phyloP scores from a whole-genome alignment of 1,140 invertebrate genomes.

The Choristoneura fumiferana region DNA sequence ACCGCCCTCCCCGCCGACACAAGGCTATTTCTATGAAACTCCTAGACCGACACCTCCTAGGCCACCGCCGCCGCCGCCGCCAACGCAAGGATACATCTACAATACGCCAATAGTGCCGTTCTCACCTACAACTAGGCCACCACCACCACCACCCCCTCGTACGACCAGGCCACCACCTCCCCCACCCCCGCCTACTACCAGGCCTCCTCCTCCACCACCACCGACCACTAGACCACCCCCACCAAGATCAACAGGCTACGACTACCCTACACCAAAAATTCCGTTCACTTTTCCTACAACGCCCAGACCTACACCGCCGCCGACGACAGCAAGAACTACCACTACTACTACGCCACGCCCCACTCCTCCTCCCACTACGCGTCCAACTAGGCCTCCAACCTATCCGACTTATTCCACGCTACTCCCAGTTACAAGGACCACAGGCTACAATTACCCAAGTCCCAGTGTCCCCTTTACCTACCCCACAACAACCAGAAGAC shows the following conservation, averaged over 20 bases:
- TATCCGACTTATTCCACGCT: background rate
- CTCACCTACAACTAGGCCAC: slow-evolving; percentile 22
- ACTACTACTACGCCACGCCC: slow-evolving; percentile 22
- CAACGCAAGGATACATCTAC: slow-evolving; percentile 18
- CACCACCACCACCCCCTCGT: slow-evolving; percentile 23
- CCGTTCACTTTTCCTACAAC: slow-evolving; percentile 31
- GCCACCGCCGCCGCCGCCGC: slow-evolving; percentile 22
- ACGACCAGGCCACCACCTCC: slow-evolving; percentile 23
- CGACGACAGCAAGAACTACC: slow-evolving; percentile 16
- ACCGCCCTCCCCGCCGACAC: background rate
- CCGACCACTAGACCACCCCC: slow-evolving; percentile 25
- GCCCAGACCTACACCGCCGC: slow-evolving; percentile 29
- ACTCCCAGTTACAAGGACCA: slow-evolving; percentile 11
- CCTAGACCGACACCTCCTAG: slow-evolving; percentile 21
- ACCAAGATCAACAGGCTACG: slow-evolving; percentile 33
- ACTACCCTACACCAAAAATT: slow-evolving; percentile 30
- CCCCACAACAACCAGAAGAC: slow-evolving; percentile 9
- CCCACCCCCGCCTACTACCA: slow-evolving; percentile 24
- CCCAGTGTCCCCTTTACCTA: too few relatives aligned
- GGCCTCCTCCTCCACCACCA: slow-evolving; percentile 24
- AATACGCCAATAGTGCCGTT: slow-evolving; percentile 19
- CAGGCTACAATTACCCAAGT: too few relatives aligned
- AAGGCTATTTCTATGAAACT: background rate
- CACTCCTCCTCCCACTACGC: slow-evolving; percentile 20
- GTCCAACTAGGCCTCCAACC: slow-evolving; percentile 3